Evolutionary conservation across 2,888 invertebrate genomes (phyloP), one percentile per base, ranked within the genome.

Genomic region (Eupithecia centaureata): DNA sequence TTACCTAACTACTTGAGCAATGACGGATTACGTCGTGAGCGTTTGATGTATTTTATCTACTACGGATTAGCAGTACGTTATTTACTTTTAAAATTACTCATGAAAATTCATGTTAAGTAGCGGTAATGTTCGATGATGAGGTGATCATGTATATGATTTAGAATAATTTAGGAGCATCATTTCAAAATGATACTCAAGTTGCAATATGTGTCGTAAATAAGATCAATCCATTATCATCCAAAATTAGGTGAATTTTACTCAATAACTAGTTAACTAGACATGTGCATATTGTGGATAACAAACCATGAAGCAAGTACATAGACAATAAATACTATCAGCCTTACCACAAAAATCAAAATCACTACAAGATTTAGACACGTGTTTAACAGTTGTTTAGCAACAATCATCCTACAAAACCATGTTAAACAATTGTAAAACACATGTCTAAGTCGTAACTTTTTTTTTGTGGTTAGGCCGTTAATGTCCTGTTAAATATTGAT

Each of bases 1-100:
- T n/a, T 30, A 30, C 51, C 57, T 22, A 63, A 56, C 18, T 57
- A 63, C 51, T 63, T 69, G 2, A 32, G 12, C 5, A 56, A 62
- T 63, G 69, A 69, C 54, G 51, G 61, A 63, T 22, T 22, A 22
- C 52, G 35, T 54, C 59, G 30, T 42, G 56, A 61, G 30, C 28
- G 57, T 52, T 63, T 56, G 25, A 60, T 63, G 28, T n/a, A 38
- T 33, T 63, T 47, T 42, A 60, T 63, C 32, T 12, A 28, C 13
- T 32, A 52, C 7, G 58, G 56, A 42, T 66, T 22, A 61, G 35
- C 51, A 25, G 25, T 54, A n/a, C 33, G 64, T 51, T 58, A 60
- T 56, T 65, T 54, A 54, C 54, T 27, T 47, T 56, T 56, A 25
- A 13, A 25, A 4, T 18, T 47, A 47, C n/a, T n/a, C 8, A 27